Evolutionary conservation across 30 jellyfish, hydroid and myxozoan species (phyloP), one percentile per base, ranked within the genome.

Genomic region (Aurelia coerulea): DNA sequence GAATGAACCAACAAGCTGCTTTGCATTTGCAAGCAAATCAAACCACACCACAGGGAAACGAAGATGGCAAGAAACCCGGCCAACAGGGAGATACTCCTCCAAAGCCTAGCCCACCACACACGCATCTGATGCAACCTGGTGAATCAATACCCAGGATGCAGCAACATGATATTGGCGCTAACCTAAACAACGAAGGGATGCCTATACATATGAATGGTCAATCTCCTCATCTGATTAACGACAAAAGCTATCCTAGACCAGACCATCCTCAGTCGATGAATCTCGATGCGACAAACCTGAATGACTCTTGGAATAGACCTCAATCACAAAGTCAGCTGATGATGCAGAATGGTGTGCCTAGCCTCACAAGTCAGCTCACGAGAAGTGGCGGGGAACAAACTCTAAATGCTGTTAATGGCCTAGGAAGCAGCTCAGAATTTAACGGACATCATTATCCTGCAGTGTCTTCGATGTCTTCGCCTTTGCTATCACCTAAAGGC

Each of bases 1-100:
- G 99, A 12, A 71, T 94, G 73, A 94, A 84, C 29, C 99, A 94
- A 64, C 99, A 94, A 84, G 96, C 96, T 29, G 95, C 91, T 15
- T 65, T 94, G n/a, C 97, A 88, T 35, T 75, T 87, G 1, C 95
- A 80, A 79, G 69, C 35, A 17, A n/a, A 46, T 23, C 94, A 64
- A 54, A 66, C 52, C 88, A 41, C 37, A 37, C 69, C 68, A 39
- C 78, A 69, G 76, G 51, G 50, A 3, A 17, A 73, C 13, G 91
- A 71, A 18, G 84, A 39, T 37, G 73, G 19, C 4, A 74, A 42
- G 13, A 71, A 81, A 41, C 91, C 52, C 5, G 60, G 42, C n/a
- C 63, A 10, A 37, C 85, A 31, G 7, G 31, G 39, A 52, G 85
- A 33, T 34, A 41, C 16, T 23, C 33, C 53, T 15, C 53, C 62